Percentiles rank a stretch among this genome's conserved stretches.
These are phyloP conservation scores for Temnothorax curvispinosus DNA, from an alignment of 1,140 invertebrate genomes.

Conservation along the genomic window DNA sequence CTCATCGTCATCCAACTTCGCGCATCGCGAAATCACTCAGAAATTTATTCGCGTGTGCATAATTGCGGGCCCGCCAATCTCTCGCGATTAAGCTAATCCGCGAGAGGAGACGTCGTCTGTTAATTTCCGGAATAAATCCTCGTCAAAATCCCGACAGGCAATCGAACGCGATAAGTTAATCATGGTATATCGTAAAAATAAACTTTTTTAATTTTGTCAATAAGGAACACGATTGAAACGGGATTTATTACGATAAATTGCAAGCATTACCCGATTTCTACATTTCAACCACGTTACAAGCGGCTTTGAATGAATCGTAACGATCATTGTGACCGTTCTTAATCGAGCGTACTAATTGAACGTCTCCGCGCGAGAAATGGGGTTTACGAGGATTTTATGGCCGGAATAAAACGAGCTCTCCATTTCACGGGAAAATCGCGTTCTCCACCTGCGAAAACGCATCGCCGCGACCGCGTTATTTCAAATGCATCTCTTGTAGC, in stretches of 20 bases:
- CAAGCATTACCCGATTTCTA: background rate
- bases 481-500: background rate
- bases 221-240: background rate
- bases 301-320: background rate
- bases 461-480: background rate
- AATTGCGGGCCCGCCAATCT: background rate
- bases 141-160: background rate
- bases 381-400: conserved; percentile 1
- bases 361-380: background rate
- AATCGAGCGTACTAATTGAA: conserved; percentile 4
- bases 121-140: background rate
- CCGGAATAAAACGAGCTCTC: background rate
- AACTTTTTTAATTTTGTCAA: background rate
- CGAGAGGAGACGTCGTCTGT: background rate
- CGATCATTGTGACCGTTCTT: background rate
- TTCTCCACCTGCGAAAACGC: background rate
- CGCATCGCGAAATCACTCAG: conserved; percentile 43
- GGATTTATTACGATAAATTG: background rate
- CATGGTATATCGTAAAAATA: background rate
- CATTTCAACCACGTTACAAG: background rate
- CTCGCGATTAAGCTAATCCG: background rate
- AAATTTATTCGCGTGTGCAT: conserved; percentile 37
- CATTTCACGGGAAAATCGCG: background rate
- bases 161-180: background rate
- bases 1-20: conserved; percentile 7